phyloP scores from a whole-genome alignment of 1,140 invertebrate genomes.

The Acyrthosiphon pisum region DNA sequence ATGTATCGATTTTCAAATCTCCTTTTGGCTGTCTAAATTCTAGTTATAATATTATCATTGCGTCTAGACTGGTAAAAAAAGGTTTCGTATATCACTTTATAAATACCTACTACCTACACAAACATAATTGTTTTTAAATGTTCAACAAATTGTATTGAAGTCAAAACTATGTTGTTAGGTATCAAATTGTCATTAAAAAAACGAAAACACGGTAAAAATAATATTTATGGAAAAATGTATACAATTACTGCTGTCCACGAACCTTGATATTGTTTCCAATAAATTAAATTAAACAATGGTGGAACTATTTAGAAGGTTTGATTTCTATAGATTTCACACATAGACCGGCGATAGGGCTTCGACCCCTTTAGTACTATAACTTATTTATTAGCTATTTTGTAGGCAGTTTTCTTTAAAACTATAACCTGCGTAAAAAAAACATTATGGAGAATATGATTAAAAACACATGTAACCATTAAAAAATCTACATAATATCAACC shows the following conservation, averaged over 20 bases:
- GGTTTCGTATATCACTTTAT: neutral
- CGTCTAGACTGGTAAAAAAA: neutral
- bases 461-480: neutral
- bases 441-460: neutral
- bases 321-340: too few species aligned
- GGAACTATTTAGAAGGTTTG: too few species aligned
- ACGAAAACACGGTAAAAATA: neutral
- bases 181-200: neutral
- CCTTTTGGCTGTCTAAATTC: neutral
- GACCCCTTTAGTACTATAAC: too few species aligned
- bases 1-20: neutral
- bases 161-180: neutral
- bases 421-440: neutral
- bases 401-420: neutral
- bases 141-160: neutral
- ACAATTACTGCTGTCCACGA: too few species aligned
- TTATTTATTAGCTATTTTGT: neutral
- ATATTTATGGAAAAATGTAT: too few species aligned
- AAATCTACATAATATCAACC: neutral
- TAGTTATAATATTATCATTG: neutral
- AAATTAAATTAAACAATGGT: too few species aligned
- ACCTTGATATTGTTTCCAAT: too few species aligned
- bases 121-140: neutral
- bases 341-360: too few species aligned
- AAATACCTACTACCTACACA: neutral